Base-by-base conservation (phyloP, 2,113 vertebrate genomes). In the Thinocorus orbignyianus region DNA sequence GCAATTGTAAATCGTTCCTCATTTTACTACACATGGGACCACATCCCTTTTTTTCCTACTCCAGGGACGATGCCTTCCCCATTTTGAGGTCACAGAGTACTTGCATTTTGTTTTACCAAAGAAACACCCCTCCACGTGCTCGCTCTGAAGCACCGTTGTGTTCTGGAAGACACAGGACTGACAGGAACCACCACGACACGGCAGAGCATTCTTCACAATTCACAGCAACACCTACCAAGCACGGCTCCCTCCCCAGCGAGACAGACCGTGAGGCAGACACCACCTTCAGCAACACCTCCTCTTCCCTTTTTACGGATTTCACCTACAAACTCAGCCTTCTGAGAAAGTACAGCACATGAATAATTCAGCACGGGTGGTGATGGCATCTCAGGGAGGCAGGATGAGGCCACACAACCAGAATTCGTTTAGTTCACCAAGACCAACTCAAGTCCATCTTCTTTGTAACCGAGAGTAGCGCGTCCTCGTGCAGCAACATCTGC, bases 401-500 rank as follows among this genome's bases (percentile, higher is more conserved):
- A 60, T 39, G 55, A 69, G 62, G 87, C 70, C 54, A 55, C 54
- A 41, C 37, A 66, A 79, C 66, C 66, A 18, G 57, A 46, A 91
- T 80, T 60, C 3, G 3, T 80, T 93, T 42, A 26, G 23, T 33
- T 78, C 48, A 62, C 41, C 68, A 17, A 37, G 66, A 72, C 41
- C 71, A 85, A 91, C 70, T 72, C 17, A 28, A 66, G 54, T 49
- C 81, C 90, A 33, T 35, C 91, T 68, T 92, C 81, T 71, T 78
- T 30, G 3, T 0, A 23, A 68, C 65, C 4, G 30, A 60, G 42
- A 30, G n/a, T 26, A 57, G 35, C 0, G 0, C 37, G 49, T 60
- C 48, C 55, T 89, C 46, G 19, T 11, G 54, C 88, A 95, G 92
- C 94, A 97, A 81, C 85, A 83, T 94, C 95, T 94, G 88, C 92